Evolutionary conservation across 2,888 invertebrate species (phyloP).

Genomic region (Epinotia nisella): DNA sequence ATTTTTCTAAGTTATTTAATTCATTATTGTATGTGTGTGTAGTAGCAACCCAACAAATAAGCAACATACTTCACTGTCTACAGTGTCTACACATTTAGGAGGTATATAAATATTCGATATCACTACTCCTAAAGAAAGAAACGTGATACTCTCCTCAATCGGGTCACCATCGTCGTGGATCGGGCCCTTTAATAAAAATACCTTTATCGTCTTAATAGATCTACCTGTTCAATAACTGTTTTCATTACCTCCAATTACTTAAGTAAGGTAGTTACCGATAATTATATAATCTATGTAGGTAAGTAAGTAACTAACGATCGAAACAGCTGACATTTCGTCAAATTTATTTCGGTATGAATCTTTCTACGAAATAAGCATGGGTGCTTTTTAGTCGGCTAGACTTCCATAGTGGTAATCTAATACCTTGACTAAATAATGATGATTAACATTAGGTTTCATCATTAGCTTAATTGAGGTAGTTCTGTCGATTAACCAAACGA

Average conservation of each 20-base stretch:
- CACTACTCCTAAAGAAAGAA: conserved; percentile 25
- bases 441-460: conserved; percentile 8
- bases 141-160: conserved; percentile 42
- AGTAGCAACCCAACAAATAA: background rate
- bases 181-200: conserved; percentile 38
- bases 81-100: conserved; percentile 2
- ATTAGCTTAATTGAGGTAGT: conserved; percentile 23
- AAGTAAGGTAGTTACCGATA: background rate
- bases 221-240: conserved; percentile 21
- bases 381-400: no score
- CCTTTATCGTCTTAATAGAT: conserved; percentile 30
- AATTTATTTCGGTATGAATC: no score
- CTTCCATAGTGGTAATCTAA: background rate
- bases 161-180: conserved; percentile 39
- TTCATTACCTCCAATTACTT: conserved; percentile 16
- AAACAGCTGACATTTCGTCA: no score
- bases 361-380: no score
- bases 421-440: background rate
- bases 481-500: conserved; percentile 29
- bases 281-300: background rate
- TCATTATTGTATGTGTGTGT: background rate
- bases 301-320: background rate
- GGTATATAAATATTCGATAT: conserved; percentile 15
- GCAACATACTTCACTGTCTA: background rate
- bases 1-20: background rate